Evolutionary conservation across 2,888 invertebrate species (phyloP).

Genomic region (Sminthurinus aureus): DNA sequence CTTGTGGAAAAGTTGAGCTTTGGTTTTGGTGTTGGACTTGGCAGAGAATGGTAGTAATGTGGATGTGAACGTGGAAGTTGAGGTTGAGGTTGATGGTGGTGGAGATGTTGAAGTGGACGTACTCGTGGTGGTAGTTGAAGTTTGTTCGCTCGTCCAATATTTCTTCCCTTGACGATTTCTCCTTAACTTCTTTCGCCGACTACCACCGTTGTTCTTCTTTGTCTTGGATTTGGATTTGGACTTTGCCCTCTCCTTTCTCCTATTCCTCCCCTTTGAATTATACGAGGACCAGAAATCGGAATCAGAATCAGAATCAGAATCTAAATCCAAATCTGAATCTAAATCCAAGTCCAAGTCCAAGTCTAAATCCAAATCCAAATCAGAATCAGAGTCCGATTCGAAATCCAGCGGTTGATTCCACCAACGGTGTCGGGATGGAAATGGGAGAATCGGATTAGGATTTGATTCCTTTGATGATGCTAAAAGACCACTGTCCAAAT

Average conservation of each 20-base stretch:
- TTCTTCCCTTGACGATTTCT: constrained; percentile 34
- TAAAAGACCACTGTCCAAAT: background rate
- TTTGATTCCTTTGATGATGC: constrained; percentile 21
- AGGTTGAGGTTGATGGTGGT: background rate
- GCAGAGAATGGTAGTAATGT: constrained; percentile 10
- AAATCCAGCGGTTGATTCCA: constrained; percentile 25
- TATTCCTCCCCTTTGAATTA: background rate
- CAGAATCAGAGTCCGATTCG: background rate
- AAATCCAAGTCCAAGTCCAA: background rate
- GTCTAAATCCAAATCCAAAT: background rate
- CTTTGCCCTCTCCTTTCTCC: background rate
- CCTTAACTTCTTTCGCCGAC: constrained; percentile 28
- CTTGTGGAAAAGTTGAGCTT: constrained; percentile 25
- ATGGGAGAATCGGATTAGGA: constrained; percentile 35
- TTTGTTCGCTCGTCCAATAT: constrained; percentile 31
- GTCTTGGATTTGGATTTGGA: background rate
- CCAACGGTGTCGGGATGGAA: constrained; percentile 31
- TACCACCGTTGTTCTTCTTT: too few species aligned
- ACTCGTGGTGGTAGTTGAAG: background rate
- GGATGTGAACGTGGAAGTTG: background rate
- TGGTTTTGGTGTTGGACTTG: constrained; percentile 3
- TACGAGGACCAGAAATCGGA: constrained; percentile 8
- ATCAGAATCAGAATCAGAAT: background rate
- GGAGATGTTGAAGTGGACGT: background rate
- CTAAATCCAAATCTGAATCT: background rate